Conservation (phyloP, 2,113 vertebrate genomes). For the Brienomyrus brachyistius region DNA sequence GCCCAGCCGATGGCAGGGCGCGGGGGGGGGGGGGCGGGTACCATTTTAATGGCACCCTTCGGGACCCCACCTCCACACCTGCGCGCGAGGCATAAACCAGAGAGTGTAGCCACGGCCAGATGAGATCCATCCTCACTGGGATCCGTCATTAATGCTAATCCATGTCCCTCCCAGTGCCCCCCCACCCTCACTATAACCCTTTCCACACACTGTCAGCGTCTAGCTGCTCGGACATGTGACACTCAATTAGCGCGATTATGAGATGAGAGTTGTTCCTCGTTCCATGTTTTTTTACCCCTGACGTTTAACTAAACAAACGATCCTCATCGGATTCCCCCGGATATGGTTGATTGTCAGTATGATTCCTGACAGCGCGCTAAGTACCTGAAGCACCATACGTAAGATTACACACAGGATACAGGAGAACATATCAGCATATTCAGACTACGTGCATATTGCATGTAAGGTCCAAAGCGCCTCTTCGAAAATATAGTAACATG, state of each 20-base stretch:
- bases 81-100: slow-evolving; percentile 36
- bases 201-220: background rate
- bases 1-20: slow-evolving; percentile 35
- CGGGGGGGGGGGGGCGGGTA: slow-evolving; percentile 37
- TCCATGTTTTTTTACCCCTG: background rate
- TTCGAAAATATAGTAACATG: background rate
- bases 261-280: background rate
- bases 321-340: background rate
- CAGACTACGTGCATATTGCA: background rate
- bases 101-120: background rate
- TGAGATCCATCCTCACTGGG: background rate
- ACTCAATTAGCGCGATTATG: background rate
- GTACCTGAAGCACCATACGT: background rate
- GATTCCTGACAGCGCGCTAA: background rate
- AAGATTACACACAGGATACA: background rate
- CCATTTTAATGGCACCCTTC: slow-evolving; percentile 67
- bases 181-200: slow-evolving; percentile 15
- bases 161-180: background rate
- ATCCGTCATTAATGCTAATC: slow-evolving; percentile 18
- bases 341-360: background rate
- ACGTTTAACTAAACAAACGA: background rate
- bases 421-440: background rate
- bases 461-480: background rate
- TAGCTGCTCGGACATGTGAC: background rate
- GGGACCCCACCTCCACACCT: slow-evolving; percentile 65